phyloP scores from a whole-genome alignment of 2,797 vertebrate genomes.

The Tragopan temminckii region DNA sequence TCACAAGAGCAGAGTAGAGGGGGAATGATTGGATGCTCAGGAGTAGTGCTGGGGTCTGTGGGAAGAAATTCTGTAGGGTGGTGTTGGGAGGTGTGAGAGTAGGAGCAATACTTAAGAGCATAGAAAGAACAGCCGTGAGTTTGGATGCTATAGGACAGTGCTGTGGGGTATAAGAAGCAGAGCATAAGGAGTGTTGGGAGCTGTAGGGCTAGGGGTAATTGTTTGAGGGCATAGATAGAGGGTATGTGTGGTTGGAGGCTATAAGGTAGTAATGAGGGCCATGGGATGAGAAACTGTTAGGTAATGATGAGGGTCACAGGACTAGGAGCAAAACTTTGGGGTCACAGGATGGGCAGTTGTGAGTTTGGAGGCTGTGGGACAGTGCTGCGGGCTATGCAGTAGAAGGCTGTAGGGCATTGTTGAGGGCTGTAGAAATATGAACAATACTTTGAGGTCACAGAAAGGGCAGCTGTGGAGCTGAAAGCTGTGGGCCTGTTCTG shows the following conservation, averaged over 20 bases:
- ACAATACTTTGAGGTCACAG: not conserved
- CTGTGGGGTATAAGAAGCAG: not conserved
- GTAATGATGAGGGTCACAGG: not conserved
- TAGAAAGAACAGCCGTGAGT: too few relatives aligned
- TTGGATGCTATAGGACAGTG: too few relatives aligned
- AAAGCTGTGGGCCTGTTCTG: not conserved
- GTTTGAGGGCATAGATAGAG: too few relatives aligned
- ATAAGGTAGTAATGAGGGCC: not conserved
- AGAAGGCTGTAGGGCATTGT: not conserved
- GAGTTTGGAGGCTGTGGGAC: not conserved
- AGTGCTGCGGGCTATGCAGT: too few relatives aligned
- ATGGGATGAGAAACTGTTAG: not conserved
- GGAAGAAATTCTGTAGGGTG: too few relatives aligned
- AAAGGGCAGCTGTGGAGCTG: not conserved
- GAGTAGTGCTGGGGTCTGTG: too few relatives aligned
- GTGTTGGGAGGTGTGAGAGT: too few relatives aligned
- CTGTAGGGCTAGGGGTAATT: rapidly evolving
- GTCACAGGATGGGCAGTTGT: not conserved
- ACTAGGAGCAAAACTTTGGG: not conserved
- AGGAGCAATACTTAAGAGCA: too few relatives aligned
- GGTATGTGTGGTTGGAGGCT: not conserved
- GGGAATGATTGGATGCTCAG: too few relatives aligned
- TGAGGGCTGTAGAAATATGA: not conserved
- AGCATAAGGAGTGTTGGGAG: too few relatives aligned
- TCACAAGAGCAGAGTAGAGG: too few relatives aligned